Evolutionary conservation across 2,113 vertebrate genomes (phyloP).

Genomic region (Crotalus helleri): DNA sequence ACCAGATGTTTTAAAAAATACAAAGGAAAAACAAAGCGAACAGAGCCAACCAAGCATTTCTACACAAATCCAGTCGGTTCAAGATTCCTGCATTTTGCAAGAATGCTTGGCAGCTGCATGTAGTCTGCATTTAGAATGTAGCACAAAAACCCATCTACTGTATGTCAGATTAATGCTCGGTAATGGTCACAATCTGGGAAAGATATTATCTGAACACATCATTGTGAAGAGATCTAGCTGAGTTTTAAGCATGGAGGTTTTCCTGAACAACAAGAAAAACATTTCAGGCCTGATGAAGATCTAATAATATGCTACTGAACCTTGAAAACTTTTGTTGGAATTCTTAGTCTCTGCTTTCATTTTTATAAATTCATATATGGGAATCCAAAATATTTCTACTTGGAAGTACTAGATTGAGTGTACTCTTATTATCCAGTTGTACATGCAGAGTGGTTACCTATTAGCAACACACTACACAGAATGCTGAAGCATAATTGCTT

Average conservation of each 20-base stretch:
- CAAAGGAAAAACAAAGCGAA: neutral
- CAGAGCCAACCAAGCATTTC: constrained; percentile 6
- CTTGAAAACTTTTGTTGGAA: neutral
- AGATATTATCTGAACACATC: constrained; percentile 33
- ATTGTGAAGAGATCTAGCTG: constrained; percentile 37
- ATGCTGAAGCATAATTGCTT: neutral
- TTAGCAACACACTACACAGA: neutral
- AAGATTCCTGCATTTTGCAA: constrained; percentile 12
- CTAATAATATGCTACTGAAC: neutral
- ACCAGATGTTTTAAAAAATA: neutral
- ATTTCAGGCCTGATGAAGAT: neutral
- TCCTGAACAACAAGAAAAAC: constrained; percentile 6
- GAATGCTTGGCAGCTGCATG: neutral
- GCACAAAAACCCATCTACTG: neutral
- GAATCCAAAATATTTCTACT: neutral
- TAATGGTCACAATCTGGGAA: constrained; percentile 14
- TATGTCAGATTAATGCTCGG: constrained; percentile 33
- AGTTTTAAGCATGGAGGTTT: constrained; percentile 25
- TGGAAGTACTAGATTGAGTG: neutral
- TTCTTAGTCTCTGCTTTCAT: neutral
- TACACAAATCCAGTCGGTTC: neutral
- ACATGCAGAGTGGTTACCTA: neutral
- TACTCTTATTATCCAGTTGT: neutral
- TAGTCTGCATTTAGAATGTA: neutral
- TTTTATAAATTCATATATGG: neutral